phyloP scores from a whole-genome alignment of 92 coral and sea anemone genomes.

The Phymanthus crucifer region DNA sequence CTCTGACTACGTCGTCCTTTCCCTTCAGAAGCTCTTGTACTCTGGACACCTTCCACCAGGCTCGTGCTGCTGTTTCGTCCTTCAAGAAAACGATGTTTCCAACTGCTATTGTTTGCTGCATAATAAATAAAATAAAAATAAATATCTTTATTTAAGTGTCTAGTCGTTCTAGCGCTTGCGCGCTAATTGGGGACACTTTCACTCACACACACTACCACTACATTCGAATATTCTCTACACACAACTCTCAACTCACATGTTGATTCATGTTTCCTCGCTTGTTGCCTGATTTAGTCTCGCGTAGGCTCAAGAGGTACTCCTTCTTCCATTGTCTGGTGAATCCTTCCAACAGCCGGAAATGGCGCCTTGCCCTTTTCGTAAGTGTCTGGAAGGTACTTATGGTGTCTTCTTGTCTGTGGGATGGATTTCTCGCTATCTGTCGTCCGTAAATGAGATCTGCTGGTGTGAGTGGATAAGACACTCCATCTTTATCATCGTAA shows the following conservation, averaged over 20 bases:
- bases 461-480: not conserved
- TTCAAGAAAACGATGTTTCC: not conserved
- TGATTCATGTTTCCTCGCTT: too few relatives aligned
- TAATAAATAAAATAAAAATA: too few relatives aligned
- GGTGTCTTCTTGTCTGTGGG: not conserved
- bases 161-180: too few relatives aligned
- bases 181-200: too few relatives aligned
- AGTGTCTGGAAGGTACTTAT: not conserved
- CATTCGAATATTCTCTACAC: too few relatives aligned
- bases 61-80: not conserved
- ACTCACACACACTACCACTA: too few relatives aligned
- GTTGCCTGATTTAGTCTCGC: too few relatives aligned
- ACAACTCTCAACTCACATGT: too few relatives aligned
- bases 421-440: not conserved
- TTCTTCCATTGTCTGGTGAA: not conserved
- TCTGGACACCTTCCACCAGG: not conserved
- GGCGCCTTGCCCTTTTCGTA: not conserved
- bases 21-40: not conserved
- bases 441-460: not conserved
- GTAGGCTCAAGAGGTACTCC: not conserved
- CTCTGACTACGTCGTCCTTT: not conserved
- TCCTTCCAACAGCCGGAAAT: not conserved
- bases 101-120: not conserved
- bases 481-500: constrained; percentile 34
- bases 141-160: too few relatives aligned